phyloP scores from a whole-genome alignment of 1,140 invertebrate genomes.

The Ceratosolen solmsi region DNA sequence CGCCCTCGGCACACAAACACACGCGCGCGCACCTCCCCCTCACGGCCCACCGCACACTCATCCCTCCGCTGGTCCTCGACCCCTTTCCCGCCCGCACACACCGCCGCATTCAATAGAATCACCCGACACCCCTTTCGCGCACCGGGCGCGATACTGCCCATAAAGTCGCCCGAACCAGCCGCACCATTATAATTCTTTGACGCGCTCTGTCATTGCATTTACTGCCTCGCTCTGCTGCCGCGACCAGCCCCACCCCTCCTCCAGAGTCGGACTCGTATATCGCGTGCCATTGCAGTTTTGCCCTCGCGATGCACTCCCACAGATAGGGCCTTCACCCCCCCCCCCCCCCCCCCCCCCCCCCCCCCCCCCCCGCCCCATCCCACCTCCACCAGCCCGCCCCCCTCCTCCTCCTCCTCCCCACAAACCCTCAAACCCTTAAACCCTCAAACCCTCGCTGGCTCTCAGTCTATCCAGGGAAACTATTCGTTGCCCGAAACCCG shows the following conservation, averaged over 20 bases:
- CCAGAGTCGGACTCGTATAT: too few relatives aligned
- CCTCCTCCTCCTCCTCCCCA: neutral
- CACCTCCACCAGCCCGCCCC: too few relatives aligned
- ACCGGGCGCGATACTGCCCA: constrained; percentile 33
- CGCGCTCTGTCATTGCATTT: constrained; percentile 51
- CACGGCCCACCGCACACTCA: too few relatives aligned
- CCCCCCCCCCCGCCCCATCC: too few relatives aligned
- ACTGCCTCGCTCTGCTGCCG: constrained; percentile 34
- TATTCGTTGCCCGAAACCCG: too few relatives aligned
- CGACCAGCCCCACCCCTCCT: neutral
- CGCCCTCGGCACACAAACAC: neutral
- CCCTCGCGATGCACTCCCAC: neutral
- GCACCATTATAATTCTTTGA: constrained; percentile 47
- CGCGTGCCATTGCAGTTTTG: neutral
- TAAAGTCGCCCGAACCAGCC: constrained; percentile 34
- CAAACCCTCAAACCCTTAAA: neutral
- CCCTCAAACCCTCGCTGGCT: too few relatives aligned
- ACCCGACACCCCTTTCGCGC: constrained; percentile 2
- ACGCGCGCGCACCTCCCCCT: neutral
- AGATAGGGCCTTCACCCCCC: neutral
- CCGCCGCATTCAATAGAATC: neutral
- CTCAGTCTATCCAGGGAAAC: too few relatives aligned
- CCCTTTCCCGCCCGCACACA: neutral
- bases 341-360: neutral
- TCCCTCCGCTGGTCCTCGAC: neutral